Evolutionary conservation across 37 sponge, comb jelly and placozoan genomes (phyloP), one percentile per base, ranked within the genome.

Genomic region (Theonella swinhoei): DNA sequence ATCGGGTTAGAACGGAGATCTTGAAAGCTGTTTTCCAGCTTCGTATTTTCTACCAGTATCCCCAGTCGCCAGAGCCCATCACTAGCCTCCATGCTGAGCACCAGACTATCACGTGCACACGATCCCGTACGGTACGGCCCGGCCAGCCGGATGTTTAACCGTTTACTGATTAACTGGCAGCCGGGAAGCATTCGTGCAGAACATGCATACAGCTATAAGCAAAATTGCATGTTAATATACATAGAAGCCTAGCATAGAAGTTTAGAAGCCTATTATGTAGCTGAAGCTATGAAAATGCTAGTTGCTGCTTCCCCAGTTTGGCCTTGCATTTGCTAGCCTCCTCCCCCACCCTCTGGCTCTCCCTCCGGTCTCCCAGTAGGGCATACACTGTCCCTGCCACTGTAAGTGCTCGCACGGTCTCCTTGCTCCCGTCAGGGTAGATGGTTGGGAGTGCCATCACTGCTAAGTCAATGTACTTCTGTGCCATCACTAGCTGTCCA

Each of bases 381-480:
- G 78, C 40, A 37, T 79, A 73, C 22, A 87, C 81, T 58, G 82
- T 70, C 34, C 90, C 80, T 4, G 79, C 72, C 7, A 87, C 71
- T 1, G 72, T 82, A 39, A 95, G 61, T 25, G 88, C 54, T 42
- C 96, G 72, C 19, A 80, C 82, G 11, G 76, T 30, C 68, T 95
- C 96, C 31, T 67, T 7, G 70, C 90, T 88, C 4, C 47, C 74
- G 7, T 87, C 76, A 5, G 54, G 64, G 60, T 91, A 77, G 39
- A 87, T 28, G 76, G 62, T 64, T 9, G 70, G 80, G 24, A 86
- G 79, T 3, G 80, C 70, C 14, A 63, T 30, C 2, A 70, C 17
- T 1, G 88, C 85, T 64, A 89, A 29, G 1, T 90, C 94, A 23
- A 93, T 42, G 39, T 94, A 80, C 68, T 88, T 89, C 79, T 87